Percentiles rank a stretch among this genome's conserved stretches.
These are phyloP conservation scores for Ciconia boyciana DNA, from an alignment of 2,113 vertebrate species.

Conservation along the genomic window DNA sequence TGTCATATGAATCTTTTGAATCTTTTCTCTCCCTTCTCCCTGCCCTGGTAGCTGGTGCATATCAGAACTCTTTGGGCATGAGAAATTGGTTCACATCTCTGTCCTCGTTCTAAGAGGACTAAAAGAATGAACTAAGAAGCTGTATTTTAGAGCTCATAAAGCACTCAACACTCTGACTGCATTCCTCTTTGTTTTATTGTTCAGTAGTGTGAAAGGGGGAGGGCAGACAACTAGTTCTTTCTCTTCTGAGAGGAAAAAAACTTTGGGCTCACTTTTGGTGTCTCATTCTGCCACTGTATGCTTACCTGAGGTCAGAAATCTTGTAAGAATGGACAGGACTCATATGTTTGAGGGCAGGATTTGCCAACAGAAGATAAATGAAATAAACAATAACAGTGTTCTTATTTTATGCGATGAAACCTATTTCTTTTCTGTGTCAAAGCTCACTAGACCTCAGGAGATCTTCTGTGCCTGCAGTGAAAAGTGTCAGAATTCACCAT, in stretches of 20 bases:
- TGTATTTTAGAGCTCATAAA: constrained; percentile 1
- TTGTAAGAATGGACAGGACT: not conserved
- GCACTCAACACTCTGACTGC: not conserved
- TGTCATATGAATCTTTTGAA: not conserved
- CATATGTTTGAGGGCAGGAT: not conserved
- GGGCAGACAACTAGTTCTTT: not conserved
- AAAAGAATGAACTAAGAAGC: not conserved
- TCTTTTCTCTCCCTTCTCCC: not conserved
- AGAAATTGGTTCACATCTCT: not conserved
- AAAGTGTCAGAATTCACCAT: not conserved
- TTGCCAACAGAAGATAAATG: not conserved
- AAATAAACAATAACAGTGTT: not conserved
- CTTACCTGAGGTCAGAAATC: not conserved
- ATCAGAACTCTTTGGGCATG: not conserved
- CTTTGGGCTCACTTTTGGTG: not conserved
- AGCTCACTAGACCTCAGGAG: not conserved
- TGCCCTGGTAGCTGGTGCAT: not conserved
- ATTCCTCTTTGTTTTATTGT: constrained; percentile 1
- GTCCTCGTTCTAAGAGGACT: not conserved
- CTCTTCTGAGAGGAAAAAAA: not conserved
- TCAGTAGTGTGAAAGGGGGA: not conserved
- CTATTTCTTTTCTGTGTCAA: not conserved
- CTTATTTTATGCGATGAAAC: not conserved
- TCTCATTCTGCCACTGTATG: not conserved
- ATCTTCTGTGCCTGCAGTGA: not conserved